Evolutionary conservation across 2,113 vertebrate species (phyloP).

Genomic region (Bettongia penicillata): DNA sequence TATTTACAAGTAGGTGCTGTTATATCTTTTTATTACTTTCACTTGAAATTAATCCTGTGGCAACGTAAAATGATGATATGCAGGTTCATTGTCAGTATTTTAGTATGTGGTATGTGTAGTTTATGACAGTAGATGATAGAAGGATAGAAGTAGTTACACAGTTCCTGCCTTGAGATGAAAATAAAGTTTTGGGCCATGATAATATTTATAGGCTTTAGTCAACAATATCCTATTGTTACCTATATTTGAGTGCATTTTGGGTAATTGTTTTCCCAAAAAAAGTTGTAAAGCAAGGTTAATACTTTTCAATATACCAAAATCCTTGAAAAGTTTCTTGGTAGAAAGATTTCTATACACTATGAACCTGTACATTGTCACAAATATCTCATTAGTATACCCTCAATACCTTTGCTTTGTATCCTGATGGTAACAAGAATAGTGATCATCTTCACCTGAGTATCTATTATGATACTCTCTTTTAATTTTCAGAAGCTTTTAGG

Average conservation of each 20-base stretch:
- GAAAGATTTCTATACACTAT: neutral
- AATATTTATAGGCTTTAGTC: neutral
- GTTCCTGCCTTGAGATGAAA: neutral
- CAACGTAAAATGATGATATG: neutral
- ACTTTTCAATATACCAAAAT: neutral
- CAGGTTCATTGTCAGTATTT: neutral
- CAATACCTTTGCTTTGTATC: neutral
- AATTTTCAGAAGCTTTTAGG: neutral
- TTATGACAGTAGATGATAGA: too few species aligned
- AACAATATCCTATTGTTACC: neutral
- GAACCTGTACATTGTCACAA: neutral
- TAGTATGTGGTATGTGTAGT: neutral
- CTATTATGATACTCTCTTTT: neutral
- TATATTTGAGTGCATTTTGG: neutral
- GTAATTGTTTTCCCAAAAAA: neutral
- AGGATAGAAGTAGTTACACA: neutral
- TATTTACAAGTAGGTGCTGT: neutral
- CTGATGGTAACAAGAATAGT: neutral
- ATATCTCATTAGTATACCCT: neutral
- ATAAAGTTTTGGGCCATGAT: neutral
- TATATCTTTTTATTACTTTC: neutral
- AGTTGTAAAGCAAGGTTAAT: neutral
- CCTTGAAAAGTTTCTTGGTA: neutral
- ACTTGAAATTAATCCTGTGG: neutral
- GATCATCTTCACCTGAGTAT: neutral